phyloP scores from a whole-genome alignment of 2,797 vertebrate species.

The Amphiprion clarkii region DNA sequence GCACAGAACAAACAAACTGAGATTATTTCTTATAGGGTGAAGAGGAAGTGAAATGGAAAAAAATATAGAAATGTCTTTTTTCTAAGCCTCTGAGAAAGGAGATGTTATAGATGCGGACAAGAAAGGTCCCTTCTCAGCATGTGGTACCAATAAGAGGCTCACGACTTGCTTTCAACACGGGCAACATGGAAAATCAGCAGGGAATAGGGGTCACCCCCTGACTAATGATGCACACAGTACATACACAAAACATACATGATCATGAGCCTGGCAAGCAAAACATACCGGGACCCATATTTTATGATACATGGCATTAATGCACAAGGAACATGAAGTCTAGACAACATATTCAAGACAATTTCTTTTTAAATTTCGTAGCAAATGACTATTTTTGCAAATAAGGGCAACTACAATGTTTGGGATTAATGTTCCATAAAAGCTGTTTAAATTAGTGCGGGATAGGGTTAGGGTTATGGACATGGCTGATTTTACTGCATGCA shows the following conservation, averaged over 20 bases:
- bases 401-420: not conserved
- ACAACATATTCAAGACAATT: not conserved
- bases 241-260: constrained; percentile 47
- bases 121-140: constrained; percentile 70
- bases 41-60: constrained; percentile 21
- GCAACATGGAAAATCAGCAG: constrained; percentile 58
- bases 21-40: constrained; percentile 16
- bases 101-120: constrained; percentile 44
- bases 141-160: constrained; percentile 74
- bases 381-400: not conserved
- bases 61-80: constrained; percentile 27
- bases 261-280: constrained; percentile 16
- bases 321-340: not conserved
- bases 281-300: constrained; percentile 32
- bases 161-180: constrained; percentile 64
- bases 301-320: not conserved
- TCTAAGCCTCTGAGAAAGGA: constrained; percentile 17
- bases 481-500: too few relatives aligned
- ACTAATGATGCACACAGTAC: constrained; percentile 39
- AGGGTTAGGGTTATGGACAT: too few relatives aligned
- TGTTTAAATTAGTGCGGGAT: too few relatives aligned
- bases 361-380: not conserved
- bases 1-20: not conserved
- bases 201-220: constrained; percentile 40
- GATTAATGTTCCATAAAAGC: too few relatives aligned